Conservation (phyloP, 2,797 vertebrate species). For the Silurus aristotelis region DNA sequence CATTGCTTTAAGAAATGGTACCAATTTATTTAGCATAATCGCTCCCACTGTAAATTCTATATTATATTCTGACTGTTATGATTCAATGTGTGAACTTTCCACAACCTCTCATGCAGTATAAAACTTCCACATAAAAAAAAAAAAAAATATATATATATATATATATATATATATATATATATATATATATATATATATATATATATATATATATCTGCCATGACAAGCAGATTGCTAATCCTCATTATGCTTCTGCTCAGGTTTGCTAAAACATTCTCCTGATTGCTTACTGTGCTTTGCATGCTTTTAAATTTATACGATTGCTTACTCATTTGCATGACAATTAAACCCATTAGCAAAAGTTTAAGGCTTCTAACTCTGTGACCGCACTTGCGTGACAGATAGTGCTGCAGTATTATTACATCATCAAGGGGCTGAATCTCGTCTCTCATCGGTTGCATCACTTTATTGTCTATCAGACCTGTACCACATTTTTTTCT, state of each 20-base stretch:
- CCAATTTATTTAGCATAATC: not conserved
- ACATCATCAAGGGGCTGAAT: constrained; percentile 6
- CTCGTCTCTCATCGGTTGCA: not conserved
- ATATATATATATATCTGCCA: not conserved
- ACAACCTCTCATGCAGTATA: not conserved
- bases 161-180: no score
- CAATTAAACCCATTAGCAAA: constrained; percentile 9
- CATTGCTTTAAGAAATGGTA: not conserved
- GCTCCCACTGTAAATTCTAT: not conserved
- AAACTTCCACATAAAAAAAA: not conserved
- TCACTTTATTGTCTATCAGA: not conserved
- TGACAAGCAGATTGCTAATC: constrained; percentile 10
- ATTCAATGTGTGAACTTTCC: not conserved
- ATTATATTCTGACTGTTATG: not conserved
- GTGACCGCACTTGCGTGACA: not conserved
- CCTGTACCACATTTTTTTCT: constrained; percentile 14
- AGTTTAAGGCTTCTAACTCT: not conserved
- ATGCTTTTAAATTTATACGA: not conserved
- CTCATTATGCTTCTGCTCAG: constrained; percentile 9
- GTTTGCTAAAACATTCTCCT: not conserved
- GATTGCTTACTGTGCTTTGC: not conserved
- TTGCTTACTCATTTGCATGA: constrained; percentile 19
- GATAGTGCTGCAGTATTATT: constrained; percentile 1
- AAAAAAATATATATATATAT: not conserved
- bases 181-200: no score